Evolutionary conservation across 2,113 vertebrate genomes (phyloP).

Genomic region (Seriola aureovittata): DNA sequence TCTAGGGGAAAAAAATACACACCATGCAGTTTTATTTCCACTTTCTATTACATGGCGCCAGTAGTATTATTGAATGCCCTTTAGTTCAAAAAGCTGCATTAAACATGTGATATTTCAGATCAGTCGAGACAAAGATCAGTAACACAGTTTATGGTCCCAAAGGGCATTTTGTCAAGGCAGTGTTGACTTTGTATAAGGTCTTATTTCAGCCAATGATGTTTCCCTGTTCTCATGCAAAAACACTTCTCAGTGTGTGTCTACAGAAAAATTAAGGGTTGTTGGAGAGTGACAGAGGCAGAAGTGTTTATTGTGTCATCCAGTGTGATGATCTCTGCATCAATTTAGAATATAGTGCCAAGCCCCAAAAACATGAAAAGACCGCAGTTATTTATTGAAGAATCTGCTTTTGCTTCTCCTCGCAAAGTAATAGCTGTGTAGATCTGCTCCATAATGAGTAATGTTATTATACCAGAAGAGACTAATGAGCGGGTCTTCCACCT

Average conservation of each 20-base stretch:
- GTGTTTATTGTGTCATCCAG: not conserved
- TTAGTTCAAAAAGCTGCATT: conserved; percentile 48
- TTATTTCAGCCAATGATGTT: not conserved
- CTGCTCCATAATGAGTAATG: conserved; percentile 9
- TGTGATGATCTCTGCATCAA: not conserved
- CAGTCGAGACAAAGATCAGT: conserved; percentile 1
- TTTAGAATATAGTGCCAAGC: not conserved
- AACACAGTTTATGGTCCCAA: conserved; percentile 19
- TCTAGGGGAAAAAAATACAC: conserved; percentile 5
- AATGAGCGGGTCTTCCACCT: conserved; percentile 22
- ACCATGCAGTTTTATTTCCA: conserved; percentile 16
- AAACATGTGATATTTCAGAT: conserved; percentile 44
- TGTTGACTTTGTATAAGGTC: conserved; percentile 9
- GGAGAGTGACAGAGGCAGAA: not conserved
- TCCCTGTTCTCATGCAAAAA: not conserved
- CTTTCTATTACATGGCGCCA: not conserved
- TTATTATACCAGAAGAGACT: not conserved
- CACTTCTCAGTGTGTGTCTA: not conserved
- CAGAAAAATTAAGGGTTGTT: conserved; percentile 4
- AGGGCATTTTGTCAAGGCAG: conserved; percentile 19
- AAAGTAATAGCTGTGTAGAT: not conserved
- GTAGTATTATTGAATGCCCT: conserved; percentile 44
- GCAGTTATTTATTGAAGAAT: conserved; percentile 1
- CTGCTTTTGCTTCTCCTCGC: not conserved
- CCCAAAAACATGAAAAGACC: not conserved